Conservation (phyloP, 2,113 vertebrate genomes). For the Apteryx owenii region DNA sequence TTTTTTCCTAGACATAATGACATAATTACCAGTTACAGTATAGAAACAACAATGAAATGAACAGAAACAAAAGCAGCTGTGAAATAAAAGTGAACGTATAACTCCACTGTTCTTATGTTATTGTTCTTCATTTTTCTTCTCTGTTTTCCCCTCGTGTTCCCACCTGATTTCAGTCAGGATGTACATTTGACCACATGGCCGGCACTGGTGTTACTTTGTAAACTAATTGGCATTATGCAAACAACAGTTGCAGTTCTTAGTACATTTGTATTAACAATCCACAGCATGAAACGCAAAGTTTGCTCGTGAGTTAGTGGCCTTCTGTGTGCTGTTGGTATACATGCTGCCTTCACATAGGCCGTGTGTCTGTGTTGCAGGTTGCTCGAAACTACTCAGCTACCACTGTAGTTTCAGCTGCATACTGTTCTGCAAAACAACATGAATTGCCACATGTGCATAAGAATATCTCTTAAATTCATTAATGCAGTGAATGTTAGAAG, state of each 20-base stretch:
- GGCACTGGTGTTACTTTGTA: neutral
- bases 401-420: neutral
- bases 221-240: neutral
- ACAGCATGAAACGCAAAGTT: neutral
- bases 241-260: neutral
- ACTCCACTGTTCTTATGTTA: neutral
- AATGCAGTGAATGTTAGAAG: neutral
- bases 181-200: neutral
- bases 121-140: too few species aligned
- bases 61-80: neutral
- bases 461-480: neutral
- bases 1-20: constrained; percentile 47
- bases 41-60: constrained; percentile 6
- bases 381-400: neutral
- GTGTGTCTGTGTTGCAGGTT: neutral
- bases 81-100: constrained; percentile 7
- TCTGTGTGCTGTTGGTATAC: neutral
- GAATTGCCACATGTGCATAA: neutral
- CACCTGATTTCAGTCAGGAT: neutral
- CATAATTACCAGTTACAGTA: constrained; percentile 16
- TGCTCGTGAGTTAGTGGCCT: neutral
- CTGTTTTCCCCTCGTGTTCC: neutral
- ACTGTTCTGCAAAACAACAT: neutral
- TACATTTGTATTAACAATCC: neutral
- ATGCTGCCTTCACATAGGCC: neutral